Base-by-base conservation (phyloP, 2,888 invertebrate species). In the Orgyia antiqua region DNA sequence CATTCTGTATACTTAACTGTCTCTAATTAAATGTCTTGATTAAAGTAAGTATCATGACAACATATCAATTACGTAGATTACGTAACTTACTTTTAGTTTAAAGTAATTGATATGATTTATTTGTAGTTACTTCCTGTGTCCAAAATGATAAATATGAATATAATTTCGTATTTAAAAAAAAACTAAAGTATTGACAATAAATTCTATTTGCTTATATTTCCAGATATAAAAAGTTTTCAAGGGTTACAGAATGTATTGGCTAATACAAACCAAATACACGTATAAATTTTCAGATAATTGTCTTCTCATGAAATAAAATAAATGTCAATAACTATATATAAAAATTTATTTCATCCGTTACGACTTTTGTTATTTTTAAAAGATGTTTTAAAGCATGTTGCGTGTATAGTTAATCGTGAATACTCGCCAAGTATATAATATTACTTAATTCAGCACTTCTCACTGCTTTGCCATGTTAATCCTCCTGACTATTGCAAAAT, bases 381-480 rank as follows among this genome's bases (percentile, higher is more conserved):
- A 72, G 49, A 61, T 56, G 51, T 63, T 61, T 48, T 65, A 65
- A 69, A 64, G 74, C 75, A 74, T 77, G 73, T 69, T 72, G 74
- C 68, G 77, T 73, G 72, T 72, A 58, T 34, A 38, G 31, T 11
- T 28, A 42, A 45, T 45, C 45, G 42, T 39, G 25, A 39, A 37
- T 31, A 29, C 24, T 40, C n/a, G n/a, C n/a, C n/a, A n/a, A n/a
- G n/a, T n/a, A n/a, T n/a, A n/a, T 15, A 20, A 27, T 38, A 26
- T 27, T 18, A 15, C 10, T 21, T 21, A n/a, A 10, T 10, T 6
- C 8, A 5, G 21, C 21, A 9, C 9, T 21, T 3, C 10, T 21
- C 10, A 10, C 2, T 4, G 7, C 10, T 21, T 2, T 10, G 2
- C 2, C 10, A n/a, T 10, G 4, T 10, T 4, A 10, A 21, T 3